Conservation (phyloP, 2,797 vertebrate genomes). For the Stomatorhinus walkeri region DNA sequence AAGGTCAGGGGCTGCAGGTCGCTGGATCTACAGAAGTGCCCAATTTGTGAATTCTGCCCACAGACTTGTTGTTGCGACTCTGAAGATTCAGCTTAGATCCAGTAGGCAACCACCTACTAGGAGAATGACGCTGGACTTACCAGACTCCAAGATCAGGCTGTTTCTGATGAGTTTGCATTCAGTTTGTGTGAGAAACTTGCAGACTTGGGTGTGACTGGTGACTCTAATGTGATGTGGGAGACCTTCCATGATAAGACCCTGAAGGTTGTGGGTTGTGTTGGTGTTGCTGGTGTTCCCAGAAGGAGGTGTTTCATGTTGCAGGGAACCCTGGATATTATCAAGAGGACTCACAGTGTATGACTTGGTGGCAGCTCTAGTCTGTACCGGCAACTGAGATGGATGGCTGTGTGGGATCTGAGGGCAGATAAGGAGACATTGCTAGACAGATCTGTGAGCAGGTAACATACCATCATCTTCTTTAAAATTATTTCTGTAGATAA, state of each 20-base stretch:
- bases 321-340: no score
- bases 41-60: background rate
- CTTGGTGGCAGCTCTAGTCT: background rate
- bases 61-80: background rate
- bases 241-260: background rate
- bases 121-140: background rate
- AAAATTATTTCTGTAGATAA: no score
- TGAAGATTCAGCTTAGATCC: background rate
- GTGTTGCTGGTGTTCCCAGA: background rate
- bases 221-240: background rate
- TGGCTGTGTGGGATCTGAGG: no score
- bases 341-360: background rate
- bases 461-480: no score
- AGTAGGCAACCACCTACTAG: background rate
- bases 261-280: background rate
- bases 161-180: background rate
- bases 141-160: background rate
- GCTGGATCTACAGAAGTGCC: background rate
- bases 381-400: background rate
- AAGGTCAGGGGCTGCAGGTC: background rate
- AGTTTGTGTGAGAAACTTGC: no score
- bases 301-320: background rate
- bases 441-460: no score
- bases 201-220: background rate
- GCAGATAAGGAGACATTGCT: no score